Conservation (phyloP, 2,797 vertebrate genomes). For the Hemibagrus guttatus region DNA sequence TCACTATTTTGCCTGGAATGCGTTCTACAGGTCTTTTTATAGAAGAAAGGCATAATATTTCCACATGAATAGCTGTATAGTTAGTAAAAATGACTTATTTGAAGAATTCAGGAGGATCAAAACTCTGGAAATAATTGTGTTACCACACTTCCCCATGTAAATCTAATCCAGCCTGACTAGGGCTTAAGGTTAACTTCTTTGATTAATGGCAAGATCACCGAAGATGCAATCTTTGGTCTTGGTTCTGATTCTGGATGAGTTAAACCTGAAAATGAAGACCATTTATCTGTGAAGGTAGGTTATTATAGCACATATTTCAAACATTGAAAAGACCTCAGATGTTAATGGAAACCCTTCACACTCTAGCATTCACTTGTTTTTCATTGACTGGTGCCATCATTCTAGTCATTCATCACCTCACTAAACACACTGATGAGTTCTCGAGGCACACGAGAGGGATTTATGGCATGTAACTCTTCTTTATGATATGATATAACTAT, state of each 20-base stretch:
- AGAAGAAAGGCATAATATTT: not conserved
- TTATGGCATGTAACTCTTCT: conserved; percentile 53
- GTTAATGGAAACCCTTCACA: conserved; percentile 36
- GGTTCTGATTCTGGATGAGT: not conserved
- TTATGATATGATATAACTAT: conserved; percentile 53
- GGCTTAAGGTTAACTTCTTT: not conserved
- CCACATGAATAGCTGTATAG: too few species aligned
- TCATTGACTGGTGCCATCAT: conserved; percentile 31
- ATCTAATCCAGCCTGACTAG: not conserved
- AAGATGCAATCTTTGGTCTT: not conserved
- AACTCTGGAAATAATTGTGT: not conserved
- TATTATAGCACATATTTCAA: conserved; percentile 12
- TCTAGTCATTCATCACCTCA: conserved; percentile 41
- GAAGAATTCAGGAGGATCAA: not conserved
- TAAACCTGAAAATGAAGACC: not conserved
- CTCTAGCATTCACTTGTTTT: conserved; percentile 45
- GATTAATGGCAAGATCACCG: not conserved
- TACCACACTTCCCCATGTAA: not conserved
- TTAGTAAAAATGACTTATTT: not conserved
- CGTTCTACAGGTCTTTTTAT: not conserved
- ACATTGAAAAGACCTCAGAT: conserved; percentile 12
- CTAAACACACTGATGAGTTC: conserved; percentile 47
- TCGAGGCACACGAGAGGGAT: conserved; percentile 38
- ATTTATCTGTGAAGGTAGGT: not conserved
- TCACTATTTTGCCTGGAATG: not conserved